These are phyloP conservation scores for Colletes latitarsis DNA, from an alignment of 1,140 invertebrate species.

Conservation along the genomic window DNA sequence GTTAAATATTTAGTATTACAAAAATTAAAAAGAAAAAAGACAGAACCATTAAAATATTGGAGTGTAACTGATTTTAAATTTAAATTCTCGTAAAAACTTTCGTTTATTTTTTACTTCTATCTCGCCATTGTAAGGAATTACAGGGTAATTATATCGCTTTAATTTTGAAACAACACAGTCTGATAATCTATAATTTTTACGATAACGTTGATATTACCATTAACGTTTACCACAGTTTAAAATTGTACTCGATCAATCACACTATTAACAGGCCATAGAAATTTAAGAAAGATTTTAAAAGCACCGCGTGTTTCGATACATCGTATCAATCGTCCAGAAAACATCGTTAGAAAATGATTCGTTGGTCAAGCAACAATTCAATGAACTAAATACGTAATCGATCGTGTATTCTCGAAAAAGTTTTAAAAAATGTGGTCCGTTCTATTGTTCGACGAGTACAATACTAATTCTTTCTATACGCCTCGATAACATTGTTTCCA, in stretches of 20 bases:
- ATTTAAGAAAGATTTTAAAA: conserved; percentile 31
- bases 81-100: conserved; percentile 16
- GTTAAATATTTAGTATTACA: background rate
- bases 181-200: conserved; percentile 26
- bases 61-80: background rate
- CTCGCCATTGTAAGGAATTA: background rate
- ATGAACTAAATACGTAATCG: conserved; percentile 6
- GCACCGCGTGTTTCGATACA: background rate
- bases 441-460: conserved; percentile 21
- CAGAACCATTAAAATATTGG: background rate
- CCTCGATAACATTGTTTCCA: background rate
- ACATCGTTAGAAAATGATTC: conserved; percentile 10
- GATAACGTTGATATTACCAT: conserved; percentile 34
- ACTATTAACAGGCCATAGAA: conserved; percentile 29
- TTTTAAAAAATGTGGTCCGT: conserved; percentile 31
- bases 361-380: conserved; percentile 20
- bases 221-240: conserved; percentile 10
- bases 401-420: conserved; percentile 12
- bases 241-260: conserved; percentile 12
- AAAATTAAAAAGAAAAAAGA: background rate
- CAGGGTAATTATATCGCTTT: conserved; percentile 5
- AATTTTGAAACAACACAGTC: conserved; percentile 22
- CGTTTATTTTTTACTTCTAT: conserved; percentile 5
- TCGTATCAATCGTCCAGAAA: background rate
- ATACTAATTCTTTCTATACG: conserved; percentile 10